phyloP scores from a whole-genome alignment of 1,140 invertebrate genomes.

The Bombus impatiens region DNA sequence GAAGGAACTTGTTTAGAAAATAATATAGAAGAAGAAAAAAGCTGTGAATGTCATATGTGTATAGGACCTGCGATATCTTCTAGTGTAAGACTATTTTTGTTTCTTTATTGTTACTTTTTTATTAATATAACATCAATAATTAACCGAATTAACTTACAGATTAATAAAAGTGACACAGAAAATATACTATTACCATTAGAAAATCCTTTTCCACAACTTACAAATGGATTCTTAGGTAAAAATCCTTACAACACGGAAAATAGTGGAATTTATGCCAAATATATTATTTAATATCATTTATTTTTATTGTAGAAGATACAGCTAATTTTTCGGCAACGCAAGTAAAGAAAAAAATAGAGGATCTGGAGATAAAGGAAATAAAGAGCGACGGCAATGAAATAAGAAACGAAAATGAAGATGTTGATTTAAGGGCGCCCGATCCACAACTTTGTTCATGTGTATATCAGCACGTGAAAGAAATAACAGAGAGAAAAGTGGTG shows the following conservation, averaged over 20 bases:
- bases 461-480: conserved; percentile 73
- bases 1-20: conserved; percentile 25
- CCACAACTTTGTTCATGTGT: conserved; percentile 73
- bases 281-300: background rate
- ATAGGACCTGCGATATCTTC: conserved; percentile 15
- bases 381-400: conserved; percentile 33
- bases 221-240: conserved; percentile 67
- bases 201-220: conserved; percentile 48
- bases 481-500: conserved; percentile 70
- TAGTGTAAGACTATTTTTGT: conserved; percentile 41
- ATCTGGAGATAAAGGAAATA: conserved; percentile 28
- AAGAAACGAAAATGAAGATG: conserved; percentile 33
- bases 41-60: conserved; percentile 50
- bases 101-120: background rate
- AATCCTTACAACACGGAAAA: conserved; percentile 24
- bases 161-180: conserved; percentile 38
- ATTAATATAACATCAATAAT: background rate
- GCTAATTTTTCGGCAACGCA: conserved; percentile 37
- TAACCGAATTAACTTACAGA: conserved; percentile 31
- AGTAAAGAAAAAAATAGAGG: conserved; percentile 39
- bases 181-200: conserved; percentile 30
- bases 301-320: conserved; percentile 39
- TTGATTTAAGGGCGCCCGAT: conserved; percentile 44
- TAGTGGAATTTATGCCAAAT: background rate
- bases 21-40: conserved; percentile 45